Base-by-base conservation (phyloP, 2,113 vertebrate species). In the Trematocara marginatum region DNA sequence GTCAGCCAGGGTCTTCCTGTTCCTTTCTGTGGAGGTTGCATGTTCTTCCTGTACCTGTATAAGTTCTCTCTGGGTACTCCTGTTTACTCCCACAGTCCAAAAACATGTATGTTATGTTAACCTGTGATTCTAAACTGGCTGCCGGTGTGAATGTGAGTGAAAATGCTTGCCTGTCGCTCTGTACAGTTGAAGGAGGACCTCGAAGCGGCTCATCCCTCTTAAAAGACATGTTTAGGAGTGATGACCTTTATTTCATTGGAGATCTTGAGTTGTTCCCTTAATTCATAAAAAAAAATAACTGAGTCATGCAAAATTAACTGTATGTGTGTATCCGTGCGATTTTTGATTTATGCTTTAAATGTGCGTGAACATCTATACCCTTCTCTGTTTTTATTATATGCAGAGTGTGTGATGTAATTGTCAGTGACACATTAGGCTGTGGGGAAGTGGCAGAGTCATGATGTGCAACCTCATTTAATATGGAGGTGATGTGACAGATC, bases 401-500 rank as follows among this genome's bases (percentile, higher is more conserved):
- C 3, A 29, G 69, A 18, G 6, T 64, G 56, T 69, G 23, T 80
- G 86, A 92, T 79, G 79, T 91, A 90, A 95, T 90, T 83, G 49
- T 40, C 69, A 59, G 54, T 7, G 92, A 93, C 92, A 90, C 81
- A 81, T 91, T 83, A 85, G 80, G 88, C 92, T 93, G 81, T 89
- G 82, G 90, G 91, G 91, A 93, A 90, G 69, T 87, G 86, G 86
- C 90, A 88, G 89, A 90, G 88, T 93, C 90, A 93, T 92, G 91
- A 94, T 92, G 93, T 84, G 92, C 87, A 91, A 69, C 69, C 90
- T 92, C 79, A 81, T 86, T 91, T 90, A 83, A 79, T 91, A 89
- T 85, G 86, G 87, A 92, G 90, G 86, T 90, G 92, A 94, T 86
- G 84, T 94, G 92, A 92, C 92, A 90, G 89, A 90, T 88, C 82